Percentiles rank a stretch among this genome's conserved stretches.
Evolutionary conservation across 2,888 invertebrate species (phyloP).

Genomic region (Limnephilus auricula): DNA sequence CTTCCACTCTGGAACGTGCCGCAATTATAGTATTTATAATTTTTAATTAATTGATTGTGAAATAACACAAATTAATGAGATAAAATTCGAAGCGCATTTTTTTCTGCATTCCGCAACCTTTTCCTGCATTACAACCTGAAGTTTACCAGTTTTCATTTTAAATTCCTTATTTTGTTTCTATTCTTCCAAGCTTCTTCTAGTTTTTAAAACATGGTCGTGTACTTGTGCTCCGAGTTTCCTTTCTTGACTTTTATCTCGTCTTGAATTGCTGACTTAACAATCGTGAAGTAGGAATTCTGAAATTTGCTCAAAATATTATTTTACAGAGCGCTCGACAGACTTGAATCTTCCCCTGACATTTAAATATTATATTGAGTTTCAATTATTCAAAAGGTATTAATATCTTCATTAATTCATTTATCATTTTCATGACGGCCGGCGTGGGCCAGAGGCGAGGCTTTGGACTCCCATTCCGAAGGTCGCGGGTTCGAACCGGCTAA

Average conservation of each 20-base stretch:
- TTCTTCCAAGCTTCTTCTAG: not conserved
- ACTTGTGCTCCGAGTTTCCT: not conserved
- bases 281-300: not conserved
- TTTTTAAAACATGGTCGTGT: not conserved
- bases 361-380: not conserved
- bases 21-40: no score
- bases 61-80: no score
- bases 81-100: no score
- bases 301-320: not conserved
- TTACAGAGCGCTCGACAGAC: not conserved
- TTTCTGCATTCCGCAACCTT: no score
- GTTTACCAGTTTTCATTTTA: not conserved
- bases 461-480: no score
- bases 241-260: not conserved
- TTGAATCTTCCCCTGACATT: not conserved
- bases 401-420: not conserved
- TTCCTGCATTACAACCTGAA: no score
- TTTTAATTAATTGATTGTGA: no score
- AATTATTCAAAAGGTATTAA: not conserved
- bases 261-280: not conserved
- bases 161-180: not conserved
- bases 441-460: no score
- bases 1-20: no score
- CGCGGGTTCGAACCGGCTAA: no score
- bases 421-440: no score